A percentile compares a stretch with the other conserved stretches of the same genome.
phyloP scores from a whole-genome alignment of 2,113 vertebrate genomes.

The Ancistrus triradiatus region DNA sequence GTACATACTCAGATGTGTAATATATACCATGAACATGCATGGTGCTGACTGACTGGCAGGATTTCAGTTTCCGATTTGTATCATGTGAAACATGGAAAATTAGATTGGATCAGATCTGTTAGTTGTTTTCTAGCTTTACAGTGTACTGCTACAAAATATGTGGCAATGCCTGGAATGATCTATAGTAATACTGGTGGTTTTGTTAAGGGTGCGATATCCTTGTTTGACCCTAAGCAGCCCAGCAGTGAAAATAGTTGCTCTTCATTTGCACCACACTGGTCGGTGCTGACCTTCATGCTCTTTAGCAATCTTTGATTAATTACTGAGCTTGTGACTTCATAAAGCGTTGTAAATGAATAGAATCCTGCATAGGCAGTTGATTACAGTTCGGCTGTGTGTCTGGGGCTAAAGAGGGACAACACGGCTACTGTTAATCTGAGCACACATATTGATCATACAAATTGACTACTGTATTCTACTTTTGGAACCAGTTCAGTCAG shows the following conservation, averaged over 20 bases:
- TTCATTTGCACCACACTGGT: neutral
- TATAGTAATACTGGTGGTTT: too few relatives aligned
- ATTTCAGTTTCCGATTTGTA: too few relatives aligned
- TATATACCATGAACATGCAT: too few relatives aligned
- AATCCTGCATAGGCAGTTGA: neutral
- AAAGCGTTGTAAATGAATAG: neutral
- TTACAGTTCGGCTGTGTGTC: neutral
- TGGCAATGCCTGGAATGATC: too few relatives aligned
- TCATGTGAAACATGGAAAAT: too few relatives aligned
- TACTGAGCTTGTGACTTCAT: neutral
- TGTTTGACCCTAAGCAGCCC: neutral
- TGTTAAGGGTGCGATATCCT: neutral
- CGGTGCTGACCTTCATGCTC: neutral
- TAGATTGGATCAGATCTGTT: too few relatives aligned
- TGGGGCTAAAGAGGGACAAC: constrained; percentile 7
- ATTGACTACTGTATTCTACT: constrained; percentile 24
- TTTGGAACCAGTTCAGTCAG: constrained; percentile 17
- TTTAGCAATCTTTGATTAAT: neutral
- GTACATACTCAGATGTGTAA: too few relatives aligned
- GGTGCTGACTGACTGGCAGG: too few relatives aligned
- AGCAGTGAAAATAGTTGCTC: neutral
- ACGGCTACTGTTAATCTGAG: neutral
- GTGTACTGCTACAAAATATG: neutral
- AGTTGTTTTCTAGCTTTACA: too few relatives aligned
- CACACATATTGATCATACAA: constrained; percentile 16